These are phyloP conservation scores for Chrysaora quinquecirrha DNA, from an alignment of 30 jellyfish, hydroid and myxozoan genomes.

Conservation along the genomic window DNA sequence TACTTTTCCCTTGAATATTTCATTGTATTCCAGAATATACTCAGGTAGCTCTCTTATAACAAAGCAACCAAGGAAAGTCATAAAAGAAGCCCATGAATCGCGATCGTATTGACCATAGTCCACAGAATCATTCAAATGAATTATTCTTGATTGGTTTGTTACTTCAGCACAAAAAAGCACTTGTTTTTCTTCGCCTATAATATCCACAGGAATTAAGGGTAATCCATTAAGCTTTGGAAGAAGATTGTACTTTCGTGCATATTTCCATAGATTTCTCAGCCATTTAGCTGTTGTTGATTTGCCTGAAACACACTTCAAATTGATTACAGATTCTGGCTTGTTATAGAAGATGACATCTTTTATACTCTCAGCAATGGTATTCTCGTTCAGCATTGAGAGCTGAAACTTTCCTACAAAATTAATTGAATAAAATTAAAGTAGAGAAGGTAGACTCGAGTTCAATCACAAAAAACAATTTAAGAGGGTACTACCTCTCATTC, in stretches of 20 bases:
- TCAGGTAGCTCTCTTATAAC: conserved; percentile 10
- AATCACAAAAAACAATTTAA: no score
- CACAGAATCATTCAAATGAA: neutral
- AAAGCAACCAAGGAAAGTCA: conserved; percentile 10
- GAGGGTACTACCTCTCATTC: no score
- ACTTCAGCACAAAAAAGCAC: neutral
- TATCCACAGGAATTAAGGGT: conserved; percentile 32
- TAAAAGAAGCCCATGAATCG: neutral
- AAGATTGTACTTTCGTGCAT: conserved; percentile 5
- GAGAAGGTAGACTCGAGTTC: no score
- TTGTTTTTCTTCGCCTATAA: neutral
- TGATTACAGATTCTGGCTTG: neutral
- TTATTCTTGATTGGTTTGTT: neutral
- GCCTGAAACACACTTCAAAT: neutral
- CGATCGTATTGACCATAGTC: no score
- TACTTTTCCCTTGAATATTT: neutral
- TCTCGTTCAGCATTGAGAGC: conserved; percentile 4
- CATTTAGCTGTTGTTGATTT: neutral
- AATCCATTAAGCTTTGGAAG: conserved; percentile 10
- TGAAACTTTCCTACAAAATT: conserved; percentile 21
- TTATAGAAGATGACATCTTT: neutral
- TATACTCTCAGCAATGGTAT: neutral
- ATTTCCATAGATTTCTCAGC: conserved; percentile 36
- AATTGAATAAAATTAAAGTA: no score
- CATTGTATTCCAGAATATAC: conserved; percentile 17